Evolutionary conservation across 1,140 invertebrate genomes (phyloP), one percentile per base, ranked within the genome.

Genomic region (Drosophila persimilis): DNA sequence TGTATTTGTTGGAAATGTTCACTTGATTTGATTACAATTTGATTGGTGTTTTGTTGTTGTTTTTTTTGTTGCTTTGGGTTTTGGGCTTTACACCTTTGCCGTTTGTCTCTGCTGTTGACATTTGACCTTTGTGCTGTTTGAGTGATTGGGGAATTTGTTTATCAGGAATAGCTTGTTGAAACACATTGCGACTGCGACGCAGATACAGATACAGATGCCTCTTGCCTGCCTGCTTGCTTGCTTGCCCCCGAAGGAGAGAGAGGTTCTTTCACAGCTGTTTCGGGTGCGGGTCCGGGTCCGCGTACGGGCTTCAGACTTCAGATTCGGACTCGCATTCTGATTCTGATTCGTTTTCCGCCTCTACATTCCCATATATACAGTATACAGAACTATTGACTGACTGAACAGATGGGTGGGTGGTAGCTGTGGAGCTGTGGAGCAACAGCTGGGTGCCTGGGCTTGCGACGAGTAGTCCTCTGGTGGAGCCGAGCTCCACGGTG

Each of bases 161-260:
- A 81, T 58, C 44, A 77, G 63, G 57, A 66, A 71, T 35, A 77
- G 54, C 59, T 85, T 70, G 50, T 85, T 85, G 64, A 85, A 85
- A 77, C 80, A 85, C 80, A 85, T 85, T 66, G 69, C 63, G 45
- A 61, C 24, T 26, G 24, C 24, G 24, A 5, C 46, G 35, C 29
- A 20, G 58, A 7, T 29, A 46, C 31, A 58, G 53, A 4, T 26
- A 26, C 24, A 62, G 58, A 43, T 22, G 43, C 59, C 48, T 29
- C 5, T 26, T 26, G 24, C 24, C 5, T 24, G 24, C 24, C 5
- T 24, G 24, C 24, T 17, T 17, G 17, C 5, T 26, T 26, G 13
- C 44, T 61, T 29, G 26, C 46, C 35, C 9, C 52, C 44, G 17
- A 8, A 3, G 3, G 61, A 66, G 9, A 11, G 8, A 31, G 3